phyloP scores from a whole-genome alignment of 2,888 invertebrate species.

The Allygus modestus region DNA sequence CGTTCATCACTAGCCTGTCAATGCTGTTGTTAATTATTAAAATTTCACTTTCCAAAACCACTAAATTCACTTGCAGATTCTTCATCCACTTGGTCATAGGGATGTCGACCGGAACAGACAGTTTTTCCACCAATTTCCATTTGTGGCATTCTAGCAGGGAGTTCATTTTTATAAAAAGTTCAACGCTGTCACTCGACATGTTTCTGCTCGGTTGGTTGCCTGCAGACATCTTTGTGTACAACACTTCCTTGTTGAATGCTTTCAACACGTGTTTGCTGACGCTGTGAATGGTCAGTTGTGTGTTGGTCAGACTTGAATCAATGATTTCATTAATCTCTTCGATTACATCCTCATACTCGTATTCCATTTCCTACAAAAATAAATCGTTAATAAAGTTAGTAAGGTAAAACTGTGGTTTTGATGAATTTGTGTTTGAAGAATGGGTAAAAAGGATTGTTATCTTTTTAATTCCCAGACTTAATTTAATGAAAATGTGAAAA shows the following conservation, averaged over 20 bases:
- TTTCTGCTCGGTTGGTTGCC: background rate
- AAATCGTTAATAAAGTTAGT: no score
- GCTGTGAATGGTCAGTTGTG: slow-evolving; percentile 20
- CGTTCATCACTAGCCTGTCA: slow-evolving; percentile 34
- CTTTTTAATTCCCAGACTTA: no score
- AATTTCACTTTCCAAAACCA: background rate
- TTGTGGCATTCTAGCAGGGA: background rate
- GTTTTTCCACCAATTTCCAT: background rate
- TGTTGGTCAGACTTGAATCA: background rate
- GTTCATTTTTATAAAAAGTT: background rate
- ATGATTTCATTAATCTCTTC: background rate
- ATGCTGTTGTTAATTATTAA: slow-evolving; percentile 24
- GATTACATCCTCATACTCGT: background rate
- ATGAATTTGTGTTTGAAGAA: no score
- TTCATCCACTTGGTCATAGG: slow-evolving; percentile 12
- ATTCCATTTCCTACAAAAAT: background rate
- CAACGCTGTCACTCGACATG: background rate
- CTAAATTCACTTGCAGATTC: background rate
- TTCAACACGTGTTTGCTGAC: slow-evolving; percentile 10
- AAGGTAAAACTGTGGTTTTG: no score
- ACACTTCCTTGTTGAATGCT: background rate
- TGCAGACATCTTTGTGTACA: background rate
- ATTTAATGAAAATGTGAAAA: no score
- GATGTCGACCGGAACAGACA: background rate
- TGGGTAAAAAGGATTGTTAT: no score